These are phyloP conservation scores for Acanthurus tractus DNA, from an alignment of 2,797 vertebrate genomes.

Conservation along the genomic window DNA sequence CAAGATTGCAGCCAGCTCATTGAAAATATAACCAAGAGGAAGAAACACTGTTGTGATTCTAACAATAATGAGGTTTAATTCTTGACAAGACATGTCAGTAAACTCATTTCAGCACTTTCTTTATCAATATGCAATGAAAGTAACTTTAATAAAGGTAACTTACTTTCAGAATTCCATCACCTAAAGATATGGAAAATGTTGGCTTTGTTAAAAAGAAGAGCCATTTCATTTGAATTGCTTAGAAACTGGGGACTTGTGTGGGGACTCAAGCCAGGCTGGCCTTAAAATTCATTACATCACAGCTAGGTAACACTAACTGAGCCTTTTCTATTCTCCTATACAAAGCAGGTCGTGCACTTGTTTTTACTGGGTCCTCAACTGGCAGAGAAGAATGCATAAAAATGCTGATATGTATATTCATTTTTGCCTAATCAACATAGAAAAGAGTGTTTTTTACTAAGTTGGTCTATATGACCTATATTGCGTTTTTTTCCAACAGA, in stretches of 20 bases:
- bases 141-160: background rate
- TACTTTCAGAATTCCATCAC: background rate
- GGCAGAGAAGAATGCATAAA: no score
- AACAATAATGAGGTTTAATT: conserved; percentile 16
- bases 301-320: background rate
- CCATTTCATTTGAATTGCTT: background rate
- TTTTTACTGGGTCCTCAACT: no score
- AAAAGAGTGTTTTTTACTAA: no score
- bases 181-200: background rate
- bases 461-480: no score
- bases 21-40: conserved; percentile 16
- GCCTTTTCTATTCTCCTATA: no score
- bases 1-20: conserved; percentile 46
- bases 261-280: background rate
- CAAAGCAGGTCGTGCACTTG: no score
- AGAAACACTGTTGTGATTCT: conserved; percentile 16
- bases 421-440: no score
- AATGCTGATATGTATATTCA: no score
- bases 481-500: no score
- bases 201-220: background rate
- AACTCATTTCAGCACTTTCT: conserved; percentile 1
- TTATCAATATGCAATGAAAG: background rate
- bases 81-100: conserved; percentile 7
- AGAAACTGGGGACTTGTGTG: background rate
- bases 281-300: conserved; percentile 1